These are phyloP conservation scores for Allygus modestus DNA, from an alignment of 2,888 invertebrate genomes.

Conservation along the genomic window DNA sequence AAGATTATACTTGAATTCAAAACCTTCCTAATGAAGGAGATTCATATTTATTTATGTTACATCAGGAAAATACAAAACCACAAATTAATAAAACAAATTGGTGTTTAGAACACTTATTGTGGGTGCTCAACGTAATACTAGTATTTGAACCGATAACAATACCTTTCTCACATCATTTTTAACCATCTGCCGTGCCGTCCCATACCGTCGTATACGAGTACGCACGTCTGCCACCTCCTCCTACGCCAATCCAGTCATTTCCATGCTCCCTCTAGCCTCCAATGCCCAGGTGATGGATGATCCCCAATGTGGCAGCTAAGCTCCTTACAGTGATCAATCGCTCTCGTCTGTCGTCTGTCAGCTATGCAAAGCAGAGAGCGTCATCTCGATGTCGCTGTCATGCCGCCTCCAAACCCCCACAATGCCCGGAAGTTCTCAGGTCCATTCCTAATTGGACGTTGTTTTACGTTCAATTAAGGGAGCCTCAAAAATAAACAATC, in stretches of 20 bases:
- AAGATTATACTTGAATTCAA: too few relatives aligned
- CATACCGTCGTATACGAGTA: neutral
- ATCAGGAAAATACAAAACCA: too few relatives aligned
- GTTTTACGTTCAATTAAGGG: neutral
- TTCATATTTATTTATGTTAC: too few relatives aligned
- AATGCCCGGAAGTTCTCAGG: conserved; percentile 29
- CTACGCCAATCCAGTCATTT: neutral
- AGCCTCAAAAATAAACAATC: neutral
- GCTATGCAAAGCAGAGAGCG: neutral
- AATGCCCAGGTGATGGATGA: neutral
- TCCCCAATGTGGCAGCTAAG: neutral
- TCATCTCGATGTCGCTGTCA: neutral
- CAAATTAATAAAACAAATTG: too few relatives aligned
- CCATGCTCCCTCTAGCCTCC: neutral
- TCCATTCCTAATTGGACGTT: neutral
- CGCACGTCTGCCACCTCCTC: neutral
- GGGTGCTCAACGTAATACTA: too few relatives aligned
- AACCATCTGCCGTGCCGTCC: too few relatives aligned
- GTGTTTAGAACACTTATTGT: too few relatives aligned
- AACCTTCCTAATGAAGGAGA: too few relatives aligned
- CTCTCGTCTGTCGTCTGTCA: neutral
- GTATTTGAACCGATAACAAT: too few relatives aligned
- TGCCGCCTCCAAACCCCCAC: neutral
- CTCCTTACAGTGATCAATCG: neutral
- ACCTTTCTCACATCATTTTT: too few relatives aligned